Evolutionary conservation across 2,113 vertebrate genomes (phyloP).

Genomic region (Psophia crepitans): DNA sequence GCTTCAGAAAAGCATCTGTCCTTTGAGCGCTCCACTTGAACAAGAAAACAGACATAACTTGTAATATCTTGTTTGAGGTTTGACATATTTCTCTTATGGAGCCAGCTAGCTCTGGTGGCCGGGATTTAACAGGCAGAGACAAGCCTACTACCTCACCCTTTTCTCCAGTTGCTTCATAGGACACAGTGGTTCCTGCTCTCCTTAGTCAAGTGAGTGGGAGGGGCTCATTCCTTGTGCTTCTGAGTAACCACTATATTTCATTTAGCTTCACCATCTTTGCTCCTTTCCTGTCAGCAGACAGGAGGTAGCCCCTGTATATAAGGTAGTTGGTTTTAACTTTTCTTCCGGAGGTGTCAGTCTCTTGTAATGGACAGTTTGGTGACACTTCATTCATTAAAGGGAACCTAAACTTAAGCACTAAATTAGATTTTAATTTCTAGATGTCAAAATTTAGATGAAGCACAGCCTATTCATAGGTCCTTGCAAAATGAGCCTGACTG

Average conservation of each 20-base stretch:
- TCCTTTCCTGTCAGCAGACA: neutral
- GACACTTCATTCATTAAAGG: neutral
- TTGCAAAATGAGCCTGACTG: neutral
- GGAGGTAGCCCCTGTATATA: neutral
- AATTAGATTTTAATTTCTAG: neutral
- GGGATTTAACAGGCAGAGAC: neutral
- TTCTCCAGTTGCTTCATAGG: neutral
- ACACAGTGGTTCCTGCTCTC: neutral
- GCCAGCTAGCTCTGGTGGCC: neutral
- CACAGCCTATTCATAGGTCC: neutral
- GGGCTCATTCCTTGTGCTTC: neutral
- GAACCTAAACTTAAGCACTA: neutral
- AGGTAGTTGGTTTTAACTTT: neutral
- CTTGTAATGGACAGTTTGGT: neutral
- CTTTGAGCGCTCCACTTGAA: neutral
- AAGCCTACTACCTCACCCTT: neutral
- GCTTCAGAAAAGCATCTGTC: neutral
- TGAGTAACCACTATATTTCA: neutral
- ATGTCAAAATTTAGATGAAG: neutral
- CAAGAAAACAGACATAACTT: neutral
- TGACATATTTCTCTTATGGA: neutral
- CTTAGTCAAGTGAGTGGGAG: neutral
- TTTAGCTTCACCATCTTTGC: neutral
- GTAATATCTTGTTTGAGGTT: neutral
- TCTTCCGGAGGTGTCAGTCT: neutral